These are phyloP conservation scores for Rostratula benghalensis DNA, from an alignment of 2,113 vertebrate species.

Conservation along the genomic window DNA sequence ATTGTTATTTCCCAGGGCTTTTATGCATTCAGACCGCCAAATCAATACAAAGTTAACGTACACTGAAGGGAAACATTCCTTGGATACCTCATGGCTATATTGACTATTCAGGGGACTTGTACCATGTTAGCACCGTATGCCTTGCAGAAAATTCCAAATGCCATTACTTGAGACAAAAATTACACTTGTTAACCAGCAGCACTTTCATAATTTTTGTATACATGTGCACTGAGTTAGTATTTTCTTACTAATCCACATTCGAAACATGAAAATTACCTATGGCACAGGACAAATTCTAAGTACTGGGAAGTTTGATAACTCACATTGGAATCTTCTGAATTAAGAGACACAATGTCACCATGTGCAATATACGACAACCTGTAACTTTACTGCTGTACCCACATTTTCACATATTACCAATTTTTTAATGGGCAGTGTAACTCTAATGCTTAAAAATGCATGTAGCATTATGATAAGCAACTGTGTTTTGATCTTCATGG, in stretches of 20 bases:
- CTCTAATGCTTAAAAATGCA: background rate
- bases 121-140: slow-evolving; percentile 74
- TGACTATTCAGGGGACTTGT: slow-evolving; percentile 64
- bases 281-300: background rate
- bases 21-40: slow-evolving; percentile 28
- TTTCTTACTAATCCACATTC: background rate
- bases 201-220: background rate
- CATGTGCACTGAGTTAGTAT: background rate
- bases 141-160: slow-evolving; percentile 71
- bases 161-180: slow-evolving; percentile 74
- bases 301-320: background rate
- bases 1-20: background rate
- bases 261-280: background rate
- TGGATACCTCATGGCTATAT: slow-evolving; percentile 46
- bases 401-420: background rate
- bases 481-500: background rate
- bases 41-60: slow-evolving; percentile 44
- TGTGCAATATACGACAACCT: background rate
- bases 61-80: slow-evolving; percentile 14
- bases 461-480: background rate
- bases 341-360: background rate
- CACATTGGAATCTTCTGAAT: background rate
- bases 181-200: background rate
- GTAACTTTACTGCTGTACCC: background rate
- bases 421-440: background rate